Percentiles rank a stretch among this genome's conserved stretches.
phyloP scores from a whole-genome alignment of 2,888 invertebrate species.

The Thereva nobilitata region DNA sequence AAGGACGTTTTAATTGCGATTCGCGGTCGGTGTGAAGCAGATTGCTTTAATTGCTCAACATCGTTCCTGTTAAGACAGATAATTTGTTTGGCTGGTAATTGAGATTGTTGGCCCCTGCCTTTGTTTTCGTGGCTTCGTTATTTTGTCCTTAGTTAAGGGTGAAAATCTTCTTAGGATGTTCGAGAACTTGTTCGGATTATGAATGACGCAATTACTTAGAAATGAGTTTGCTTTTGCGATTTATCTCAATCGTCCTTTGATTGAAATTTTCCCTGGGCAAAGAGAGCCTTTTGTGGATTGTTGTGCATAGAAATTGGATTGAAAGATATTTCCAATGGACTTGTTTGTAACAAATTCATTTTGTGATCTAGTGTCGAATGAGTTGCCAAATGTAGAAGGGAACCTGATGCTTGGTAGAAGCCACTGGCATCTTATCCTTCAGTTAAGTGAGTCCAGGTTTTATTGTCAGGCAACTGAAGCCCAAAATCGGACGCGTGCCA shows the following conservation, averaged over 20 bases:
- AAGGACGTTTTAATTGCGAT: constrained; percentile 42
- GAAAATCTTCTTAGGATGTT: constrained; percentile 29
- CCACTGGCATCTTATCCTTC: too few relatives aligned
- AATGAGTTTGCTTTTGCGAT: constrained; percentile 9
- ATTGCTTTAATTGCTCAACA: constrained; percentile 45
- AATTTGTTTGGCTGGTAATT: constrained; percentile 42
- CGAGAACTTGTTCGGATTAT: constrained; percentile 31
- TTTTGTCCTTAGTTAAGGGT: constrained; percentile 30
- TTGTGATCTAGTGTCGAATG: too few relatives aligned
- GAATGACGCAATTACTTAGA: constrained; percentile 27
- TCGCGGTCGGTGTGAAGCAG: constrained; percentile 43
- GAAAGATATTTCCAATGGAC: too few relatives aligned
- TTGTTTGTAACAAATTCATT: too few relatives aligned
- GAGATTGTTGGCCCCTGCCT: constrained; percentile 15
- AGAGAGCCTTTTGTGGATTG: too few relatives aligned
- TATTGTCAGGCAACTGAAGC: too few relatives aligned
- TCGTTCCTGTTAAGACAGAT: constrained; percentile 42
- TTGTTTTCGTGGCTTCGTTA: constrained; percentile 23
- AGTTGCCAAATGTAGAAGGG: too few relatives aligned
- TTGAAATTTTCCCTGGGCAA: background rate
- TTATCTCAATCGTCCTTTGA: constrained; percentile 24
- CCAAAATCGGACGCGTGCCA: too few relatives aligned
- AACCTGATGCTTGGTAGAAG: too few relatives aligned
- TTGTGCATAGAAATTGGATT: too few relatives aligned
- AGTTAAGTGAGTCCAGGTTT: too few relatives aligned